These are phyloP conservation scores for Zoanthus solanderi DNA, from an alignment of 92 coral and sea anemone genomes.

Conservation along the genomic window DNA sequence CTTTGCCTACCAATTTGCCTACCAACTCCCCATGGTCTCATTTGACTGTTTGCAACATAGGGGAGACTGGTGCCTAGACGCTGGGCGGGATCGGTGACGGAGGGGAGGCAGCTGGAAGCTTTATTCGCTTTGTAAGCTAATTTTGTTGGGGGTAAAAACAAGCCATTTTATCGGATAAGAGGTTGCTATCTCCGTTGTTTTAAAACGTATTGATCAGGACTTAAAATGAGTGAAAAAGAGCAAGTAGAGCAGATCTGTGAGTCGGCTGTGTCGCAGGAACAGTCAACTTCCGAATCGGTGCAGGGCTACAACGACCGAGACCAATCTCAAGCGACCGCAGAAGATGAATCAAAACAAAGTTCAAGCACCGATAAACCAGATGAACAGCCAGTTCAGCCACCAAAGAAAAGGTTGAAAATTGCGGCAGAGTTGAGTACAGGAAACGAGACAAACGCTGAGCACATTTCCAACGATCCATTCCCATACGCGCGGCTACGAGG, in stretches of 20 bases:
- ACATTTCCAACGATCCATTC: constrained; percentile 72
- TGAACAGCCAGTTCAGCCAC: constrained; percentile 45
- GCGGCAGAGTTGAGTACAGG: constrained; percentile 35
- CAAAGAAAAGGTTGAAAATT: constrained; percentile 46
- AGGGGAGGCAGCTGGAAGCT: constrained; percentile 51
- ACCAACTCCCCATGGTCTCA: not conserved
- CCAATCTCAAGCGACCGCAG: constrained; percentile 2
- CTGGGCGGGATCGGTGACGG: constrained; percentile 49
- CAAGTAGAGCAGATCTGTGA: constrained; percentile 24
- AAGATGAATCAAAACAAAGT: constrained; percentile 40
- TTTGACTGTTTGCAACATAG: not conserved
- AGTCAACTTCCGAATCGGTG: constrained; percentile 14
- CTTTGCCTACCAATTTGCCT: too few species aligned
- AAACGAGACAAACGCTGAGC: constrained; percentile 36
- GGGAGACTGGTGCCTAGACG: constrained; percentile 30
- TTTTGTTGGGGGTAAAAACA: constrained; percentile 9
- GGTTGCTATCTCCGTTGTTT: not conserved
- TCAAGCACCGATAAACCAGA: constrained; percentile 4
- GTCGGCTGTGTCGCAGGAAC: constrained; percentile 1
- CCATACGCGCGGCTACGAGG: constrained; percentile 94
- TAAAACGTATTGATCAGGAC: not conserved
- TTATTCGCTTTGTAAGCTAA: not conserved
- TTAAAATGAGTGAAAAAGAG: not conserved
- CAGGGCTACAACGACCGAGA: constrained; percentile 22
- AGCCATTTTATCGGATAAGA: not conserved